Base-by-base conservation (phyloP, 2,797 vertebrate species). In the Melanotaenia boesemani region DNA sequence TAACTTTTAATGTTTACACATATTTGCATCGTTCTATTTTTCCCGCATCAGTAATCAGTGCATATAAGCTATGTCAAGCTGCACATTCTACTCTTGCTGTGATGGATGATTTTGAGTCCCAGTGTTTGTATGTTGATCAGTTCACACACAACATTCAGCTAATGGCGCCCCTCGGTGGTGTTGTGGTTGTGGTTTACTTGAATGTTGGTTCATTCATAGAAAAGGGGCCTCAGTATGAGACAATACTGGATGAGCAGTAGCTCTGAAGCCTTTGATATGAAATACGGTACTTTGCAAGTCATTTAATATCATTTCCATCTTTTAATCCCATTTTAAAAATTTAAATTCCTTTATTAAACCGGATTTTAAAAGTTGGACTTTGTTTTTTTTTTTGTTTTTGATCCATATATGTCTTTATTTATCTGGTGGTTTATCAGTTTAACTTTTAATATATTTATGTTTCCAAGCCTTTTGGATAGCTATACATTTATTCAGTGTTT, bases 81-180 rank as follows among this genome's bases (percentile, higher is more conserved):
- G 54, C 41, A 48, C 16, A 9, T 18, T 18, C 18, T 30, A 13
- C 18, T 52, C 0, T 59, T 66, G 56, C 37, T 68, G n/a, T 65
- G 61, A 69, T 72, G 30, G 22, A 39, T 71, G 30, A 5, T 20
- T 8, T 0, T 1, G 2, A 57, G 6, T 63, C 32, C 26, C 18
- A 37, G 54, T 56, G 3, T 44, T 44, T 46, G 37, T 55, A 9
- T 32, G 9, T 36, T 18, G 26, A 8, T 46, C 3, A 20, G 3
- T 26, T 50, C 2, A 20, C 3, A 54, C 13, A 63, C 32, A 77
- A 20, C 15, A 67, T 22, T 63, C 64, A 46, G 74, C 67, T 30
- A 77, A 79, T 79, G 70, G 85, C 82, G 74, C 84, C 86, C 46
- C 77, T 15, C 13, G 78, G 88, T 86, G 88, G 85, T 32, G 1